A percentile compares a stretch with the other conserved stretches of the same genome.
phyloP scores from a whole-genome alignment of 2,888 invertebrate genomes.

The Drosophila paramelanica region DNA sequence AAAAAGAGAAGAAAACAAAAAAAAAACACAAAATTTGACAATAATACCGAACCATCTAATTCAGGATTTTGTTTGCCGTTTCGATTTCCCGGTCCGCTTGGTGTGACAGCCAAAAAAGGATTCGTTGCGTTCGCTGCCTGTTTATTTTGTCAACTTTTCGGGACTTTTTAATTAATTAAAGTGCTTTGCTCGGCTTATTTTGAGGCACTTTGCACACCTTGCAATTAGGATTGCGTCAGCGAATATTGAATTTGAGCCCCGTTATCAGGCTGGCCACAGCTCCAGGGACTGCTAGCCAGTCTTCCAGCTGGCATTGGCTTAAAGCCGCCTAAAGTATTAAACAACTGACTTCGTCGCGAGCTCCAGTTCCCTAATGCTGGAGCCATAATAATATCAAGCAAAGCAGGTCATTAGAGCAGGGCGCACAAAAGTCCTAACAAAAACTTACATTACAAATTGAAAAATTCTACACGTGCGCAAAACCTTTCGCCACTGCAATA shows the following conservation, averaged over 20 bases:
- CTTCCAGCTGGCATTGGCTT: slow-evolving; percentile 27
- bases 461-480: slow-evolving; percentile 69
- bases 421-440: slow-evolving; percentile 20
- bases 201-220: slow-evolving; percentile 53
- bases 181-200: slow-evolving; percentile 75
- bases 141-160: slow-evolving; percentile 57
- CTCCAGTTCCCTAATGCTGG: slow-evolving; percentile 9
- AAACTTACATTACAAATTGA: slow-evolving; percentile 66
- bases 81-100: slow-evolving; percentile 55
- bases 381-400: slow-evolving; percentile 41
- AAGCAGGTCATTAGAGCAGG: slow-evolving; percentile 68
- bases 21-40: slow-evolving; percentile 57
- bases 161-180: slow-evolving; percentile 72
- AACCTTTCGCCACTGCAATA: slow-evolving; percentile 38
- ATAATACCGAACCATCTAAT: slow-evolving; percentile 71
- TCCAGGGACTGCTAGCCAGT: slow-evolving; percentile 24
- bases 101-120: slow-evolving; percentile 45
- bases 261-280: slow-evolving; percentile 44
- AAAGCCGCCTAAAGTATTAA: slow-evolving; percentile 44
- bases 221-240: slow-evolving; percentile 69
- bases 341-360: neutral
- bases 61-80: slow-evolving; percentile 67
- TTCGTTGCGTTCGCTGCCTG: slow-evolving; percentile 50
- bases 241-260: slow-evolving; percentile 63
- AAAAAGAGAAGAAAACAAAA: slow-evolving; percentile 14